Percentiles rank a stretch among this genome's conserved stretches.
phyloP scores from a whole-genome alignment of 2,113 vertebrate species.

The Eidolon helvum region DNA sequence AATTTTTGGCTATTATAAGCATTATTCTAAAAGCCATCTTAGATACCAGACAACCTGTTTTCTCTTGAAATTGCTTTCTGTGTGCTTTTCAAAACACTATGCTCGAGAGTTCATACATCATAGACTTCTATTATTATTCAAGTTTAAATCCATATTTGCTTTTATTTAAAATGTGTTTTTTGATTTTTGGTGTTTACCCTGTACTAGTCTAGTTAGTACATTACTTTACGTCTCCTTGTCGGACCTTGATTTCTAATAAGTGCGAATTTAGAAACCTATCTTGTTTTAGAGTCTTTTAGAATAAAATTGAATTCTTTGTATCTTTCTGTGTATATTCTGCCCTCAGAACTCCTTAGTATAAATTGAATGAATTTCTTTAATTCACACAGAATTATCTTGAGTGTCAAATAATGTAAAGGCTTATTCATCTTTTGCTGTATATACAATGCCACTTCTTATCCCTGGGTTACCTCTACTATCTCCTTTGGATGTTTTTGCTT shows the following conservation, averaged over 20 bases:
- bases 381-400: neutral
- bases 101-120: neutral
- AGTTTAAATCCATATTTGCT: neutral
- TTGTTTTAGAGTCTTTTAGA: neutral
- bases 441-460: neutral
- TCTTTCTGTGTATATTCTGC: neutral
- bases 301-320: neutral
- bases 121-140: conserved; percentile 62
- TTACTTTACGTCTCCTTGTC: neutral
- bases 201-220: neutral
- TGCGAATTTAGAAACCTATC: neutral
- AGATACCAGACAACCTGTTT: conserved; percentile 20
- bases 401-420: neutral
- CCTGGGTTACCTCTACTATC: neutral
- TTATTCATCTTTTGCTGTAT: neutral
- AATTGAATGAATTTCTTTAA: conserved; percentile 3
- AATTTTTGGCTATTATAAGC: neutral
- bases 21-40: neutral
- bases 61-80: neutral
- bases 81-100: conserved; percentile 37
- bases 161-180: neutral
- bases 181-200: neutral
- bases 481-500: neutral
- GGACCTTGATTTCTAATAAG: neutral
- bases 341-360: neutral